A percentile compares a stretch with the other conserved stretches of the same genome.
Evolutionary conservation across 1,140 invertebrate species (phyloP).

Genomic region (Melanaphis sacchari): DNA sequence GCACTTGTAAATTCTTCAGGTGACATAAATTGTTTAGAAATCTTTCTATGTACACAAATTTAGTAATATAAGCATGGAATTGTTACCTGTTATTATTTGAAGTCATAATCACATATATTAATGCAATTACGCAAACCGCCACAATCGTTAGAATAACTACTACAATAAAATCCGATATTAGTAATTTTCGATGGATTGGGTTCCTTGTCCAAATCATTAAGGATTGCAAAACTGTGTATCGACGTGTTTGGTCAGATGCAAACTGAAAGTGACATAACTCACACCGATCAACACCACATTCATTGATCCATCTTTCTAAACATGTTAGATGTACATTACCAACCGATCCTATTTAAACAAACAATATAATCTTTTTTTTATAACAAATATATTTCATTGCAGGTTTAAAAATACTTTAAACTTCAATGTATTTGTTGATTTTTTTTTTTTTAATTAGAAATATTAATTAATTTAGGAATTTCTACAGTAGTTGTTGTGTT

Average conservation of each 20-base stretch:
- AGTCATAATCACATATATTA: not conserved
- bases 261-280: conserved; percentile 71
- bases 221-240: conserved; percentile 50
- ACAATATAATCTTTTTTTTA: not conserved
- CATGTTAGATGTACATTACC: conserved; percentile 74
- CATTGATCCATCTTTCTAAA: conserved; percentile 75
- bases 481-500: too few relatives aligned
- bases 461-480: too few relatives aligned
- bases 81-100: not conserved
- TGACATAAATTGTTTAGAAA: too few relatives aligned
- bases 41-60: too few relatives aligned
- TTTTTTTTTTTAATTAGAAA: too few relatives aligned
- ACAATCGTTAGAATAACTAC: not conserved
- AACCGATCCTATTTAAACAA: conserved; percentile 67
- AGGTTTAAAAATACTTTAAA: too few relatives aligned
- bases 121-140: not conserved
- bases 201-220: not conserved
- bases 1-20: too few relatives aligned
- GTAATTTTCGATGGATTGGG: not conserved
- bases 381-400: too few relatives aligned
- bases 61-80: not conserved
- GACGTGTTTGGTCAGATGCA: conserved; percentile 61
- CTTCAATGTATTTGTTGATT: too few relatives aligned
- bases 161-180: not conserved
- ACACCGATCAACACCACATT: conserved; percentile 69